phyloP scores from a whole-genome alignment of 2,797 vertebrate genomes.

The Leuciscus waleckii region DNA sequence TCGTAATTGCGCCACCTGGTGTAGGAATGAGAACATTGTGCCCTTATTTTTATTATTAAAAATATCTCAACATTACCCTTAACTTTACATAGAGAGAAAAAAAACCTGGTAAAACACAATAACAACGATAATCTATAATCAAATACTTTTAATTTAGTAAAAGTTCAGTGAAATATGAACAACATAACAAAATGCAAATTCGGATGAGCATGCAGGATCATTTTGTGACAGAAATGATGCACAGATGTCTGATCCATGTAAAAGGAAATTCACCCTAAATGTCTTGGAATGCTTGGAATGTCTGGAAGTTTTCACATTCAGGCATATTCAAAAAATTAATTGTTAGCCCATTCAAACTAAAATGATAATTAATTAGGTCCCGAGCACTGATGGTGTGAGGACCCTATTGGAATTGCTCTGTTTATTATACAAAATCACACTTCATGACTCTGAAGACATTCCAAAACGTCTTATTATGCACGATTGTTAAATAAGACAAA shows the following conservation, averaged over 20 bases:
- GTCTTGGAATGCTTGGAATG: not conserved
- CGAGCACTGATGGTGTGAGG: no score
- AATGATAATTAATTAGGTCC: not conserved
- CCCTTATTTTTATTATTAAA: not conserved
- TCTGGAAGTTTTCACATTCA: not conserved
- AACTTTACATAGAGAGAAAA: not conserved
- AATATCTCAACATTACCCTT: not conserved
- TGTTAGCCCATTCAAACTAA: not conserved
- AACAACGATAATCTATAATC: not conserved
- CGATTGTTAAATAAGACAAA: slow-evolving; percentile 12
- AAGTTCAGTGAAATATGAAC: not conserved
- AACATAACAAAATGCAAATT: not conserved
- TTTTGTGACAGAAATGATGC: not conserved
- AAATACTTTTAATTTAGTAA: slow-evolving; percentile 23
- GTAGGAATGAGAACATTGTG: not conserved
- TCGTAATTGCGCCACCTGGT: slow-evolving; percentile 9
- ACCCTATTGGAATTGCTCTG: no score
- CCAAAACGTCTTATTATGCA: not conserved
- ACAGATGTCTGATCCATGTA: not conserved
- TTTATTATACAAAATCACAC: not conserved
- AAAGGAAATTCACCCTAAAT: not conserved
- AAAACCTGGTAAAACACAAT: not conserved
- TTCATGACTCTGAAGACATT: not conserved
- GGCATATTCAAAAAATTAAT: not conserved
- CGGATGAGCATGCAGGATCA: not conserved